Evolutionary conservation across 2,113 vertebrate genomes (phyloP).

Genomic region (Mesembrinibis cayennensis): DNA sequence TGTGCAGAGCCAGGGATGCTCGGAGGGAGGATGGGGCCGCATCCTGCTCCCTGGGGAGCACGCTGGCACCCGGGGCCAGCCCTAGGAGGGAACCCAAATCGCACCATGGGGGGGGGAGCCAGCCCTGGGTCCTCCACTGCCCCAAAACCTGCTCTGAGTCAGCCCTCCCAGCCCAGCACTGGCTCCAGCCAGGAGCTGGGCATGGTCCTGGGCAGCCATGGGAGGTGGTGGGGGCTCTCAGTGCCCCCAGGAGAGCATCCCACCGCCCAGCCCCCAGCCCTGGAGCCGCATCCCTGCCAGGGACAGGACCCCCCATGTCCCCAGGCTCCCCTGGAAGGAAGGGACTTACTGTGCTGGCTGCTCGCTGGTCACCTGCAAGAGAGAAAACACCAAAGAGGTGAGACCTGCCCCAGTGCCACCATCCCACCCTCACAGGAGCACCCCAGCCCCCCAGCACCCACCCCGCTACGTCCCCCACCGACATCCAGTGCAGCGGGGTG

Average conservation of each 20-base stretch:
- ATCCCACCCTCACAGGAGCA: neutral
- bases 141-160: neutral
- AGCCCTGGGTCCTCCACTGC: neutral
- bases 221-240: neutral
- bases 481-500: fast-evolving
- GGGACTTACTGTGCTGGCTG: neutral
- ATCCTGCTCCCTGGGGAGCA: neutral
- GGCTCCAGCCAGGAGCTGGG: neutral
- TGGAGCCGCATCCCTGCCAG: neutral
- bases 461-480: fast-evolving
- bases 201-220: neutral
- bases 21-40: neutral
- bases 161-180: neutral
- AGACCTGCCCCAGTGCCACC: neutral
- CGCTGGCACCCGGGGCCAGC: neutral
- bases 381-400: neutral
- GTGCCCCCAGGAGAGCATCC: too few species aligned
- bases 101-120: neutral
- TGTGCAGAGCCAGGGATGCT: neutral
- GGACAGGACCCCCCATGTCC: neutral
- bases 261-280: neutral
- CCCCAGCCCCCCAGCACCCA: neutral
- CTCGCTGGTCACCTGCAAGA: neutral
- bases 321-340: neutral
- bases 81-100: neutral